Conservation (phyloP, 2,888 invertebrate genomes). For the Phengaris arion region DNA sequence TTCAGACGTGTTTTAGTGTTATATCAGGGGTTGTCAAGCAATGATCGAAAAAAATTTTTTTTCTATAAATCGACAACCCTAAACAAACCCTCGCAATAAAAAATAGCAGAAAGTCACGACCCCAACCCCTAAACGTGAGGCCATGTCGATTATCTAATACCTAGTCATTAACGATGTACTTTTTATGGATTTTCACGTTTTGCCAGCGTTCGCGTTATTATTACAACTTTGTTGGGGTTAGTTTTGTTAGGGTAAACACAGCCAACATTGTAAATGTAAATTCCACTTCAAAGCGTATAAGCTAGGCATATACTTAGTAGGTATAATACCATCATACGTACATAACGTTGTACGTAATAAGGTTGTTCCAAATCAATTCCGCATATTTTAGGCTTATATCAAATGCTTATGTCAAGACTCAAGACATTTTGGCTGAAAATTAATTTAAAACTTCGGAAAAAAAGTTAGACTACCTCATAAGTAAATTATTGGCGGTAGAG, state of each 20-base stretch:
- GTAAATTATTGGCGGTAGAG: too few relatives aligned
- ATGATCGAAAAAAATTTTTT: too few relatives aligned
- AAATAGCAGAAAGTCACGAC: slow-evolving; percentile 36
- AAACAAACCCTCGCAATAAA: slow-evolving; percentile 37
- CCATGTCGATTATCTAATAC: slow-evolving; percentile 18
- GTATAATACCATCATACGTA: too few relatives aligned
- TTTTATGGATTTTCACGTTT: slow-evolving; percentile 21
- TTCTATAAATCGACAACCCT: slow-evolving; percentile 37
- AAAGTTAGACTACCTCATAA: too few relatives aligned
- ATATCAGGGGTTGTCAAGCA: too few relatives aligned
- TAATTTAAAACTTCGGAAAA: too few relatives aligned
- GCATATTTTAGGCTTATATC: too few relatives aligned
- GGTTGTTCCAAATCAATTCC: too few relatives aligned
- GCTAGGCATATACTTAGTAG: background rate
- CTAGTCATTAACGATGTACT: slow-evolving; percentile 15
- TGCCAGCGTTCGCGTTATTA: background rate
- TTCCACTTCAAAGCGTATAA: background rate
- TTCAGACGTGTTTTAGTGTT: too few relatives aligned
- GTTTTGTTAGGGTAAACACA: background rate
- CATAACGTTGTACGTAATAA: too few relatives aligned
- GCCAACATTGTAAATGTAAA: background rate
- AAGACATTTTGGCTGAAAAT: too few relatives aligned
- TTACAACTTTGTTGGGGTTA: background rate
- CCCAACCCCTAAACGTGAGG: slow-evolving; percentile 36
- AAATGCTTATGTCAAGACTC: too few relatives aligned